A percentile compares a stretch with the other conserved stretches of the same genome.
Evolutionary conservation across 2,888 invertebrate species (phyloP).

Genomic region (Apotomis capreana): DNA sequence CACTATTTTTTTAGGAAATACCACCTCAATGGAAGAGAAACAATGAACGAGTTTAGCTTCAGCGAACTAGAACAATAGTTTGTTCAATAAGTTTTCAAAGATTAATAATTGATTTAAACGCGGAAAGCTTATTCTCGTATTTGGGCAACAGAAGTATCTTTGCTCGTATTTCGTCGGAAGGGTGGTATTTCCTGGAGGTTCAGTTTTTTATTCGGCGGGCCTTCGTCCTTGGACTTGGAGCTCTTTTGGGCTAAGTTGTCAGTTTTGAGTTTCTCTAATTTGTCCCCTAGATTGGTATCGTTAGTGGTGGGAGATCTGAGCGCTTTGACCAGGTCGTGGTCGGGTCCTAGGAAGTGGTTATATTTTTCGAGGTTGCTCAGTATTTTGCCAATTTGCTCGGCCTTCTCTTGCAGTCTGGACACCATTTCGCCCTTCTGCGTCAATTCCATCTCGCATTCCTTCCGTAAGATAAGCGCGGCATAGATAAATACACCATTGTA

Average conservation of each 20-base stretch:
- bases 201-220: constrained; percentile 81
- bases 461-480: constrained; percentile 76
- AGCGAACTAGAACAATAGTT: constrained; percentile 7
- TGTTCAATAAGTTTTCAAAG: constrained; percentile 14
- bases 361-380: constrained; percentile 95
- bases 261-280: constrained; percentile 71
- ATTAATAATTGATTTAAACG: constrained; percentile 5
- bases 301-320: constrained; percentile 77
- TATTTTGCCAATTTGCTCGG: constrained; percentile 97
- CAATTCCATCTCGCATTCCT: constrained; percentile 97
- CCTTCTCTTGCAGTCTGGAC: constrained; percentile 96
- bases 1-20: constrained; percentile 55
- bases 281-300: constrained; percentile 68
- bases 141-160: constrained; percentile 59
- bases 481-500: constrained; percentile 75
- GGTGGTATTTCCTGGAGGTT: constrained; percentile 83
- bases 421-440: constrained; percentile 98
- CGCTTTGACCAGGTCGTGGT: constrained; percentile 81
- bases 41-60: constrained; percentile 7
- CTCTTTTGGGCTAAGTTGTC: constrained; percentile 75
- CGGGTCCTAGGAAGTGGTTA: constrained; percentile 87
- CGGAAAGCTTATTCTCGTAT: constrained; percentile 51
- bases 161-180: constrained; percentile 67
- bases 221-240: constrained; percentile 78
- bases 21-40: constrained; percentile 51